These are phyloP conservation scores for Brachyopa scutellaris DNA, from an alignment of 2,888 invertebrate genomes.

Conservation along the genomic window DNA sequence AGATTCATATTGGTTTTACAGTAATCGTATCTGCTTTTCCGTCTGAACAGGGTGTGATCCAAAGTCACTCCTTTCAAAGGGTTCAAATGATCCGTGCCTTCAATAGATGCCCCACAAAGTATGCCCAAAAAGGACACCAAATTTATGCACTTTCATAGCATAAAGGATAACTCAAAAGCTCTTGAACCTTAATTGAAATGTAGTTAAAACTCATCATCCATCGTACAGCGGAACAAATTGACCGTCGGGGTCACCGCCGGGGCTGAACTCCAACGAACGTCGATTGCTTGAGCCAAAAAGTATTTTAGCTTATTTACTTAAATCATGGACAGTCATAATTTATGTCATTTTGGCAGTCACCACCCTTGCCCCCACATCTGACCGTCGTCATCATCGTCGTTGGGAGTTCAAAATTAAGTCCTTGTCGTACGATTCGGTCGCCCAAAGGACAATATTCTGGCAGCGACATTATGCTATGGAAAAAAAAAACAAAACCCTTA, in stretches of 20 bases:
- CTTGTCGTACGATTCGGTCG: constrained; percentile 18
- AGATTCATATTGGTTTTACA: too few species aligned
- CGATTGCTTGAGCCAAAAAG: constrained; percentile 29
- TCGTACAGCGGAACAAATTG: constrained; percentile 28
- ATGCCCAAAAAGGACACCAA: too few species aligned
- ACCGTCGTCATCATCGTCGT: too few species aligned
- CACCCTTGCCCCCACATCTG: background rate
- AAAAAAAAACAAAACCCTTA: constrained; percentile 10
- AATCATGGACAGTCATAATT: constrained; percentile 59
- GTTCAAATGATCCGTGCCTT: too few species aligned
- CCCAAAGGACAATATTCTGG: constrained; percentile 22
- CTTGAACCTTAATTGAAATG: too few species aligned
- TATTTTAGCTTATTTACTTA: constrained; percentile 62
- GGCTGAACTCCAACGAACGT: constrained; percentile 23
- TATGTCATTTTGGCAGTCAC: constrained; percentile 3
- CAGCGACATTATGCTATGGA: constrained; percentile 44
- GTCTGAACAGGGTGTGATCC: too few species aligned
- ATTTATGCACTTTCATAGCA: too few species aligned
- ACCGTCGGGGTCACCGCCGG: constrained; percentile 26
- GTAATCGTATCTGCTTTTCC: too few species aligned
- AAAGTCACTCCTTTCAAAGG: too few species aligned
- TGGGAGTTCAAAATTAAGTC: constrained; percentile 46
- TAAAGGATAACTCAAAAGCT: too few species aligned
- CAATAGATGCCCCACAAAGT: too few species aligned
- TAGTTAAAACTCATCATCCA: constrained; percentile 36